Base-by-base conservation (phyloP, 2,797 vertebrate genomes). In the Delichon dasypus region DNA sequence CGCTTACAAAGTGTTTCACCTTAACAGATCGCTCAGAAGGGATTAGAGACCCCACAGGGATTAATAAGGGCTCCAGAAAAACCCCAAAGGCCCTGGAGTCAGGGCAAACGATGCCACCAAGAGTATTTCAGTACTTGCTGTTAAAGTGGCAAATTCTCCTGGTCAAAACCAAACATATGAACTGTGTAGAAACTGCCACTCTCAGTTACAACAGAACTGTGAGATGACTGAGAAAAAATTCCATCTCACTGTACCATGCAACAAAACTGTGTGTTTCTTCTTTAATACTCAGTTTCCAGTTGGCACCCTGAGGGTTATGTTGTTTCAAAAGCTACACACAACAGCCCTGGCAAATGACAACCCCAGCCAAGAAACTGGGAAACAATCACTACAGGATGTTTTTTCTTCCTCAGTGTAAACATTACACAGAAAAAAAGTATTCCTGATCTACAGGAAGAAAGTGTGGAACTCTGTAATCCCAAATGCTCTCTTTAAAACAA, bases 41-140 rank as follows among this genome's bases (percentile, higher is more conserved):
- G 90, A 94, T 94, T 91, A 90, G 66, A 79, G 92, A 94, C 80
- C 88, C 72, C 84, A 47, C 44, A 44, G 47, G 77, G 89, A 94
- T 79, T 73, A 70, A 64, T 17, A 9, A 45, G 53, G 79, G 45
- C 30, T 50, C 55, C 13, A 77, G 44, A 74, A 74, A 50, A 74
- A 30, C 4, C 58, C 68, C 48, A 44, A 61, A 74, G 71, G 71
- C 7, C 0, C 0, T 3, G 32, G 51, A 66, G 84, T 44, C 50
- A 57, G 61, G 64, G n/a, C 79, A 73, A 92, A 80, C 4, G 5
- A 73, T 1, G 86, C 85, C 80, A 71, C 36, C 44, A 3, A 13
- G 12, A 78, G 68, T 9, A 38, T 38, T 71, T 44, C 51, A 85
- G 60, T 27, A 66, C 23, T 30, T 34, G 74, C n/a, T 32, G 76